A percentile compares a stretch with the other conserved stretches of the same genome.
Evolutionary conservation across 1,140 invertebrate genomes (phyloP).

Genomic region (Steinernema khuongi): DNA sequence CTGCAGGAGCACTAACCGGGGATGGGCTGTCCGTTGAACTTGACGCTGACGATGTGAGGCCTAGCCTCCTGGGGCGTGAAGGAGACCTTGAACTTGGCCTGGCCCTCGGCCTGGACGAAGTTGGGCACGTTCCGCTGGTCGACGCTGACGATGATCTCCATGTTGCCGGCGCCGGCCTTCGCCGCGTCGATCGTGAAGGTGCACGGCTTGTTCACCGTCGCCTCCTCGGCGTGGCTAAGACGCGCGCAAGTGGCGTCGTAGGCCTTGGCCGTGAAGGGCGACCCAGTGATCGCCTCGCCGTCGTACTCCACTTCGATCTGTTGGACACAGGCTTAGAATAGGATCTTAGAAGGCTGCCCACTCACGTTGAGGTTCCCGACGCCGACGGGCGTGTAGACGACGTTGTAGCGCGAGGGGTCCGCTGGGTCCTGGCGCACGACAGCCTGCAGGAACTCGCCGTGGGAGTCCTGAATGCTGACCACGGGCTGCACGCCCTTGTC

Average conservation of each 20-base stretch:
- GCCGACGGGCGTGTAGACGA: slow-evolving; percentile 78
- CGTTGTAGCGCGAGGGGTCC: slow-evolving; percentile 61
- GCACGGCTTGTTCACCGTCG: slow-evolving; percentile 76
- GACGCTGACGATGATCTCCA: slow-evolving; percentile 95
- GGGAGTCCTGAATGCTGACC: slow-evolving; percentile 29
- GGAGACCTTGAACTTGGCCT: slow-evolving; percentile 87
- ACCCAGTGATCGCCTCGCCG: slow-evolving; percentile 79
- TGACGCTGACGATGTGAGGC: slow-evolving; percentile 68
- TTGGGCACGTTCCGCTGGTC: slow-evolving; percentile 94
- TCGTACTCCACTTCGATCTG: slow-evolving; percentile 79
- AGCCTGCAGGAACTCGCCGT: slow-evolving; percentile 26
- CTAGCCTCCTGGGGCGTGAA: slow-evolving; percentile 90
- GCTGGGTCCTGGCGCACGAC: slow-evolving; percentile 23
- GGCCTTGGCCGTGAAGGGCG: slow-evolving; percentile 87
- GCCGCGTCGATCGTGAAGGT: slow-evolving; percentile 62
- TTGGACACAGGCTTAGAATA: slow-evolving; percentile 69
- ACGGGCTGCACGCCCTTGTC: slow-evolving; percentile 62
- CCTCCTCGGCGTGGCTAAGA: slow-evolving; percentile 80
- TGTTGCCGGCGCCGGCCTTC: slow-evolving; percentile 59
- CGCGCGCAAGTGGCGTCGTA: slow-evolving; percentile 85
- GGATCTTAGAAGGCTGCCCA: not conserved
- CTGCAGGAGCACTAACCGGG: slow-evolving; percentile 65
- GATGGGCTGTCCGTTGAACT: slow-evolving; percentile 91
- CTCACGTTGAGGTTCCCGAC: slow-evolving; percentile 66
- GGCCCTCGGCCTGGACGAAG: slow-evolving; percentile 93